These are phyloP conservation scores for Tiliacea aurago DNA, from an alignment of 2,888 invertebrate species.

Conservation along the genomic window DNA sequence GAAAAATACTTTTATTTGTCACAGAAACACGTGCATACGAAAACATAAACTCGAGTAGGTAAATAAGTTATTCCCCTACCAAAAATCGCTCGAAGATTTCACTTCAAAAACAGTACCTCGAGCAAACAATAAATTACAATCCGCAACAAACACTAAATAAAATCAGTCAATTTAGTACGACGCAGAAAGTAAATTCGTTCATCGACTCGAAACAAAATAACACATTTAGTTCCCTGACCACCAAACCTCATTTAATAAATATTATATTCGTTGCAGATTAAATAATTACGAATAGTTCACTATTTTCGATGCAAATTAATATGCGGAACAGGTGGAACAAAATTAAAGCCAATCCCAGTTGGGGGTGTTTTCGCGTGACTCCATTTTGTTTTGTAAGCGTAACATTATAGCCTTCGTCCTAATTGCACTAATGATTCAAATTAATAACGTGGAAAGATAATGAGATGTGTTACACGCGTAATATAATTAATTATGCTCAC, in stretches of 20 bases:
- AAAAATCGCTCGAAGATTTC: too few relatives aligned
- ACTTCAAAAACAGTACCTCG: neutral
- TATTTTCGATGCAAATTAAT: constrained; percentile 58
- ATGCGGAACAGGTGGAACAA: constrained; percentile 53
- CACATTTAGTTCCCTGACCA: constrained; percentile 55
- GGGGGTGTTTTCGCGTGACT: constrained; percentile 73
- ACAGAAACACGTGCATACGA: too few relatives aligned
- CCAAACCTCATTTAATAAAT: constrained; percentile 59
- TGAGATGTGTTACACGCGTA: constrained; percentile 70
- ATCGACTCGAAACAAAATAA: constrained; percentile 38
- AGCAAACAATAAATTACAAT: neutral
- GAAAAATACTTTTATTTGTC: too few relatives aligned
- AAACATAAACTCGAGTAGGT: too few relatives aligned
- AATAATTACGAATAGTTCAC: constrained; percentile 53
- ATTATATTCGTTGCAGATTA: constrained; percentile 44
- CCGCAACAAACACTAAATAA: constrained; percentile 24
- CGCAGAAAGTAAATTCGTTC: constrained; percentile 31
- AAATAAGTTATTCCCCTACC: too few relatives aligned
- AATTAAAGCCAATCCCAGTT: constrained; percentile 71
- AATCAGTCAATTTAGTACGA: constrained; percentile 23
- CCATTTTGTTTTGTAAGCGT: constrained; percentile 65
- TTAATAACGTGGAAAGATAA: constrained; percentile 75
- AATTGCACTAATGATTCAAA: constrained; percentile 75
- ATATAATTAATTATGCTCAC: constrained; percentile 66
- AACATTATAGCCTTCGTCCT: constrained; percentile 73